These are phyloP conservation scores for Thereuonema tuberculata DNA, from an alignment of 1,140 invertebrate species.

Conservation along the genomic window DNA sequence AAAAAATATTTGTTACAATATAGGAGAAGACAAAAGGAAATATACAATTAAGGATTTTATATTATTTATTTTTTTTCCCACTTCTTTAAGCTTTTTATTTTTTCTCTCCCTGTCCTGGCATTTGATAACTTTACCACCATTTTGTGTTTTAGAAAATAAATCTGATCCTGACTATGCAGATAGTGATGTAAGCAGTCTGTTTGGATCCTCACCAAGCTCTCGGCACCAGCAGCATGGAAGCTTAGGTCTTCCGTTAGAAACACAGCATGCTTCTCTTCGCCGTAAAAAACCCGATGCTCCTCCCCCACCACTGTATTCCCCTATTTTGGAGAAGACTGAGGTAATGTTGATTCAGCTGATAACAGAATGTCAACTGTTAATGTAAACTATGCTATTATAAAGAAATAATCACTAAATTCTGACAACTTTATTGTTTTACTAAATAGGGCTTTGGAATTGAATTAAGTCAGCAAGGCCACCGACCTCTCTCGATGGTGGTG, in stretches of 20 bases:
- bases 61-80: too few relatives aligned
- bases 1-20: too few relatives aligned
- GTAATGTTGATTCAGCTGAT: too few relatives aligned
- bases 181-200: slow-evolving; percentile 10
- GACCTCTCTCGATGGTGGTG: slow-evolving; percentile 33
- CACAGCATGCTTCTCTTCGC: slow-evolving; percentile 41
- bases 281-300: slow-evolving; percentile 35
- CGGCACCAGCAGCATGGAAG: background rate
- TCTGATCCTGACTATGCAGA: slow-evolving; percentile 5
- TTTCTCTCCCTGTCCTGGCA: too few relatives aligned
- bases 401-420: too few relatives aligned
- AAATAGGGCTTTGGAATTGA: slow-evolving; percentile 18
- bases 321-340: slow-evolving; percentile 35
- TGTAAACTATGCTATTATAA: background rate
- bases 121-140: too few relatives aligned
- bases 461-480: slow-evolving; percentile 18
- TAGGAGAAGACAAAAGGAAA: too few relatives aligned
- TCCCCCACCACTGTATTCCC: slow-evolving; percentile 32
- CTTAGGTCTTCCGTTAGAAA: slow-evolving; percentile 29
- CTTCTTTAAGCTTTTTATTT: too few relatives aligned
- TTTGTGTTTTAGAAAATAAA: background rate
- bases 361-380: background rate
- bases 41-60: too few relatives aligned
- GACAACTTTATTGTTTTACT: too few relatives aligned
- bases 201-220: slow-evolving; percentile 13